A percentile compares a stretch with the other conserved stretches of the same genome.
phyloP scores from a whole-genome alignment of 64 coral and sea anemone species.

The Orbicella faveolata region DNA sequence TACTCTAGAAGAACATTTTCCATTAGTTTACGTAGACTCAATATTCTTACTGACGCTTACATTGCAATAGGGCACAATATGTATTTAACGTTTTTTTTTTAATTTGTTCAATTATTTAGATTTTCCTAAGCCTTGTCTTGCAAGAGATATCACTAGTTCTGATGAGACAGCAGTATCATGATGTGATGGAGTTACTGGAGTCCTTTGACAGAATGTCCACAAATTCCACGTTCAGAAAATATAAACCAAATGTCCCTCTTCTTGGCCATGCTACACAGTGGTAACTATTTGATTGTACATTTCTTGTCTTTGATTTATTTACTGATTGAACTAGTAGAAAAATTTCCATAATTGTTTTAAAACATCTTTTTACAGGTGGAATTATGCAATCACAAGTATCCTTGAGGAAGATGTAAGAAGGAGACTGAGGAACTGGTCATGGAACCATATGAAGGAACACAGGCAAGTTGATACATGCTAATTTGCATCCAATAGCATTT shows the following conservation, averaged over 20 bases:
- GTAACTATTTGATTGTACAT: slow-evolving; percentile 12
- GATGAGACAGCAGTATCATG: slow-evolving; percentile 79
- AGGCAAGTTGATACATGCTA: slow-evolving; percentile 43
- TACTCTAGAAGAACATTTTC: too few relatives aligned
- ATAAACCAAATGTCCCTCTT: slow-evolving; percentile 81
- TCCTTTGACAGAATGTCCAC: slow-evolving; percentile 91
- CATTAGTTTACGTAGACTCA: too few relatives aligned
- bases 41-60: too few relatives aligned
- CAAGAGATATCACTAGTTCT: slow-evolving; percentile 79
- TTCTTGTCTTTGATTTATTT: neutral
- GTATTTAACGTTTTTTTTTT: too few relatives aligned
- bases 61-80: too few relatives aligned
- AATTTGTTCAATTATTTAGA: slow-evolving; percentile 7
- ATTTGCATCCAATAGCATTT: neutral
- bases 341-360: neutral
- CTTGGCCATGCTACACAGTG: slow-evolving; percentile 53
- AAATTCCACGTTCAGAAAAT: slow-evolving; percentile 80
- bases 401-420: slow-evolving; percentile 94
- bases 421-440: slow-evolving; percentile 90
- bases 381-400: slow-evolving; percentile 79
- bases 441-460: slow-evolving; percentile 89
- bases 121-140: slow-evolving; percentile 75
- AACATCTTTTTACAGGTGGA: slow-evolving; percentile 61
- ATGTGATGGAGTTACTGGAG: slow-evolving; percentile 89
- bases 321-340: neutral